Base-by-base conservation (phyloP, 2,888 invertebrate species). In the Ommatoiulus sabulosus region DNA sequence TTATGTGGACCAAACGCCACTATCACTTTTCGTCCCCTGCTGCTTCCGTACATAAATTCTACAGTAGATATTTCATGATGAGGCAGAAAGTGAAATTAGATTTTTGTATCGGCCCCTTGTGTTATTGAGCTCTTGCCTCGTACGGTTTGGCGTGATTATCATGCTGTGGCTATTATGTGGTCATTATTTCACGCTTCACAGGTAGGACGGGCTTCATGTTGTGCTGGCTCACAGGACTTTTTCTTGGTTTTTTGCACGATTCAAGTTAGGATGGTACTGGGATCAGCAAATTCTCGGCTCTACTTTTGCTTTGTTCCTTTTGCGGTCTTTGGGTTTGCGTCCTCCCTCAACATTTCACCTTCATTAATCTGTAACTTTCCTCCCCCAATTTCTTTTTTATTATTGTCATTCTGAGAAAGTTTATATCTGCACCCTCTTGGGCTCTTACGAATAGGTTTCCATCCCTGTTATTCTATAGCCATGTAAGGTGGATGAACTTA, bases 21-120 rank as follows among this genome's bases (percentile, higher is more conserved):
- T 80, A 80, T 80, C 80, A 35, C 15, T 80, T 80, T 80, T 80
- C 72, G 80, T 80, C 80, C 35, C 80, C 80, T 80, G 80, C 80
- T 80, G 80, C 80, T 80, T 80, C 24, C 35, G 12, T 52, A 17
- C 52, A 52, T 52, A 52, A 52, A 52, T 52, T 12, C 17, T 52
- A 17, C 12, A 10, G 80, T 35, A 35, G 35, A 35, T 35, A 80
- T 80, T 80, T 80, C 80, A 80, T 80, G 24, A 12, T 80, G 35
- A 43, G 10, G 35, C 35, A 80, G 15, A 80, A 80, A 80, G 35
- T 80, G 80, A 80, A 80, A 80, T 80, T 35, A 35, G 5, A 80
- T 80, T 10, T 80, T 80, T 80, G 24, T 43, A 10, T n/a, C n/a
- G n/a, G 57, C n/a, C 35, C 80, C 35, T 10, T 80, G 15, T 24